Base-by-base conservation (phyloP, 2,888 invertebrate species). In the Lithosia quadra region DNA sequence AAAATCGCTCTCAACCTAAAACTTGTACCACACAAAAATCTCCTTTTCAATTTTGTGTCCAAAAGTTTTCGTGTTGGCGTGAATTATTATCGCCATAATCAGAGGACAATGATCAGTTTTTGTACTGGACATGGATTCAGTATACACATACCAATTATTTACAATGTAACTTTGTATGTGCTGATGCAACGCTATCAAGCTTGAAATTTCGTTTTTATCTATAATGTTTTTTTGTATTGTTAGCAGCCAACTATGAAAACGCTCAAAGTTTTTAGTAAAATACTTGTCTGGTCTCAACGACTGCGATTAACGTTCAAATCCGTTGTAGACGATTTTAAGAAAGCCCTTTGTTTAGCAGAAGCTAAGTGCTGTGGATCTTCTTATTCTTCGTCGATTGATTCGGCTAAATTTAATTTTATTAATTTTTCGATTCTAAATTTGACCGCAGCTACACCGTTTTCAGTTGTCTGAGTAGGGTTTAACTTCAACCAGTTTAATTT, bases 11-110 rank as follows among this genome's bases (percentile, higher is more conserved):
- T 4, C n/a, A 10, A 61, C 55, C 67, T 56, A 0, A 43, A 0
- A 39, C 64, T 77, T 84, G 69, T 0, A 60, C 71, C 76, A 75
- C 24, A 73, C 57, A 59, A 36, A 63, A 64, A 65, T 69, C 73
- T 71, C 76, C 78, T 81, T 80, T 81, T 81, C 73, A 75, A 76
- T 85, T 87, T 81, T 81, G 83, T 81, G 77, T 68, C 81, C 79
- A 74, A 85, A 88, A 88, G 77, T 88, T 88, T 88, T 82, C 83
- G 81, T 83, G 83, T 81, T 75, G 80, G 82, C 82, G 85, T 87
- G 85, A 89, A 87, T 87, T 88, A 88, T 89, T 84, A 79, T 82
- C 74, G 76, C 68, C 63, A 78, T 87, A 85, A 86, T 85, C 85
- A 88, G 82, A 66, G 71, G 77, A 84, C 84, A 86, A 84, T 84